Percentiles rank a stretch among this genome's conserved stretches.
Evolutionary conservation across 1,140 invertebrate genomes (phyloP).

Genomic region (Atta colombica): DNA sequence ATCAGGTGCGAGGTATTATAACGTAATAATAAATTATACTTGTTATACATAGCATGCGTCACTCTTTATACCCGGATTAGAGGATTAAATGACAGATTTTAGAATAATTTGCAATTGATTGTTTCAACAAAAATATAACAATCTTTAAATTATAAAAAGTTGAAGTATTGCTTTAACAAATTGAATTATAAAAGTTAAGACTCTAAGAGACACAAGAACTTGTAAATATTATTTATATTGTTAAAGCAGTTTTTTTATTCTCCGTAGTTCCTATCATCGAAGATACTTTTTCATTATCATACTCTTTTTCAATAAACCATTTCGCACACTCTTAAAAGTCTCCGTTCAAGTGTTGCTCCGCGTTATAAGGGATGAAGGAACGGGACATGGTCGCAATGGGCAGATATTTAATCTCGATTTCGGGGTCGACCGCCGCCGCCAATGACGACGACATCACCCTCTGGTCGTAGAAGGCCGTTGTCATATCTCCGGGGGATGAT

Average conservation of each 20-base stretch:
- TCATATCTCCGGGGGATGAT: constrained; percentile 84
- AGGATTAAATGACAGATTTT: not conserved
- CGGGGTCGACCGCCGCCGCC: constrained; percentile 78
- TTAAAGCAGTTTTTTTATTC: not conserved
- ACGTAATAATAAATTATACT: constrained; percentile 57
- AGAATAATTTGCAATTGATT: not conserved
- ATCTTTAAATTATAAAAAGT: not conserved
- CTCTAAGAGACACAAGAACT: not conserved
- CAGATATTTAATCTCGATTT: constrained; percentile 85
- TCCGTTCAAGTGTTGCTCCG: not conserved
- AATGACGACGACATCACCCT: constrained; percentile 71
- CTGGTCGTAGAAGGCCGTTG: constrained; percentile 76
- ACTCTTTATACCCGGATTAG: not conserved
- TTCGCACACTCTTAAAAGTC: not conserved
- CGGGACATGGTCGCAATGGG: constrained; percentile 20
- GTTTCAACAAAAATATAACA: not conserved
- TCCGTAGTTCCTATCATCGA: not conserved
- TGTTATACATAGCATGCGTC: not conserved
- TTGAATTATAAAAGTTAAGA: not conserved
- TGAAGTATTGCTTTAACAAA: not conserved
- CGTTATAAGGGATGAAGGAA: not conserved
- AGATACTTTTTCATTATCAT: not conserved
- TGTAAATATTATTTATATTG: not conserved
- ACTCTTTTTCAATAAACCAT: constrained; percentile 21
- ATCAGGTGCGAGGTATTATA: constrained; percentile 57